Conservation (phyloP, 2,113 vertebrate genomes). For the Terrapene triunguis region DNA sequence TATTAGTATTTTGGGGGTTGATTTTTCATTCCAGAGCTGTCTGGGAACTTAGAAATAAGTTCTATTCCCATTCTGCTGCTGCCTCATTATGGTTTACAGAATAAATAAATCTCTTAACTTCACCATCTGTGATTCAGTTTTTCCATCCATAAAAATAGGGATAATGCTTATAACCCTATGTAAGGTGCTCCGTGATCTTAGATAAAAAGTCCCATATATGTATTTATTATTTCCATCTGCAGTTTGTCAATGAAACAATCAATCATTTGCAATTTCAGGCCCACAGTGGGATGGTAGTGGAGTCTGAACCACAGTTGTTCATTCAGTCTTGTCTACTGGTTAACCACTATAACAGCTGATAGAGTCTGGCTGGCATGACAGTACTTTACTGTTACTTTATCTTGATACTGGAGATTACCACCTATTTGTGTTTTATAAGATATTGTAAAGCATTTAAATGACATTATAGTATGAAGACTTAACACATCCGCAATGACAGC, state of each 20-base stretch:
- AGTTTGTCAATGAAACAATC: neutral
- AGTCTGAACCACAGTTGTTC: neutral
- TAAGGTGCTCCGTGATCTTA: neutral
- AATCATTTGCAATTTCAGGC: too few relatives aligned
- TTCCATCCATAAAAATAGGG: neutral
- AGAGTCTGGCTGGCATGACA: neutral
- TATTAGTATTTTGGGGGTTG: neutral
- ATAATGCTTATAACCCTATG: neutral
- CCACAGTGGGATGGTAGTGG: neutral
- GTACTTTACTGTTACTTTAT: neutral
- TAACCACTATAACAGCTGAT: neutral
- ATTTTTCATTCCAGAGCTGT: neutral
- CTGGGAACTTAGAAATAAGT: neutral
- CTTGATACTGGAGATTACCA: neutral
- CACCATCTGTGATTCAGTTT: neutral
- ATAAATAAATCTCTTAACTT: neutral
- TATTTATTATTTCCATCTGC: neutral
- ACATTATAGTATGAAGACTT: neutral
- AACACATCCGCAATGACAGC: neutral
- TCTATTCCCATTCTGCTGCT: neutral
- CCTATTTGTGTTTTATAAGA: neutral
- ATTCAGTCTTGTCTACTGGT: neutral
- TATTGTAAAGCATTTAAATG: neutral
- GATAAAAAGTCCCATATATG: neutral
- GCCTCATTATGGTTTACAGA: neutral